Evolutionary conservation across 2,113 vertebrate genomes (phyloP).

Genomic region (Scortum barcoo): DNA sequence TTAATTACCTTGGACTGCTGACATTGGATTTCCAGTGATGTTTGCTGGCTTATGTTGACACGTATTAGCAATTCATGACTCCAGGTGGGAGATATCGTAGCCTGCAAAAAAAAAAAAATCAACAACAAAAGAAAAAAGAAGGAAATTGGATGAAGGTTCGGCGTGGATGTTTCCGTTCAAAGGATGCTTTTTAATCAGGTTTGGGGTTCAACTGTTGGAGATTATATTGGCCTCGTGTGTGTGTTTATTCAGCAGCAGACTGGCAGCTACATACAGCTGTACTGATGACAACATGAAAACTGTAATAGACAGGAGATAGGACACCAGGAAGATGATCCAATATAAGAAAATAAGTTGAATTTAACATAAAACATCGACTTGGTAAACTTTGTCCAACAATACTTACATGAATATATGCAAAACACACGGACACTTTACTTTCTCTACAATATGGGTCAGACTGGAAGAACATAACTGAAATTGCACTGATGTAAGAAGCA

Average conservation of each 20-base stretch:
- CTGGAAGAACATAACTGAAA: not conserved
- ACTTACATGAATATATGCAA: not conserved
- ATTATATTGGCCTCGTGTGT: slow-evolving; percentile 20
- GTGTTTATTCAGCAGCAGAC: slow-evolving; percentile 41
- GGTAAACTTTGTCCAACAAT: not conserved
- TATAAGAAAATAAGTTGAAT: slow-evolving; percentile 4
- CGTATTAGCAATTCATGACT: slow-evolving; percentile 68
- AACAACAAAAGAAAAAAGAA: slow-evolving; percentile 54
- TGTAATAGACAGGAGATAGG: slow-evolving; percentile 5
- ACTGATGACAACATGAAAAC: slow-evolving; percentile 21
- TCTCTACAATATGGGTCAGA: not conserved
- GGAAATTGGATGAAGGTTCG: slow-evolving; percentile 51
- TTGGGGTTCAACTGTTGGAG: slow-evolving; percentile 53
- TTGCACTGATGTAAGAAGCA: not conserved
- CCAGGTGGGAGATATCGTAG: slow-evolving; percentile 54
- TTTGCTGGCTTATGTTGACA: slow-evolving; percentile 44
- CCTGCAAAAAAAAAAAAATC: slow-evolving; percentile 18
- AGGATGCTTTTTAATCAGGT: slow-evolving; percentile 62
- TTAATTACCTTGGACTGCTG: slow-evolving; percentile 28
- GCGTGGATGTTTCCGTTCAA: slow-evolving; percentile 45
- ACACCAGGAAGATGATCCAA: not conserved
- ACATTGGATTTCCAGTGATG: slow-evolving; percentile 34
- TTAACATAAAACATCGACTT: not conserved
- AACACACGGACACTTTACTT: not conserved
- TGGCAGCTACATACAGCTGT: slow-evolving; percentile 31